Evolutionary conservation across 1,140 invertebrate species (phyloP), one percentile per base, ranked within the genome.

Genomic region (Acromyrmex heyeri): DNA sequence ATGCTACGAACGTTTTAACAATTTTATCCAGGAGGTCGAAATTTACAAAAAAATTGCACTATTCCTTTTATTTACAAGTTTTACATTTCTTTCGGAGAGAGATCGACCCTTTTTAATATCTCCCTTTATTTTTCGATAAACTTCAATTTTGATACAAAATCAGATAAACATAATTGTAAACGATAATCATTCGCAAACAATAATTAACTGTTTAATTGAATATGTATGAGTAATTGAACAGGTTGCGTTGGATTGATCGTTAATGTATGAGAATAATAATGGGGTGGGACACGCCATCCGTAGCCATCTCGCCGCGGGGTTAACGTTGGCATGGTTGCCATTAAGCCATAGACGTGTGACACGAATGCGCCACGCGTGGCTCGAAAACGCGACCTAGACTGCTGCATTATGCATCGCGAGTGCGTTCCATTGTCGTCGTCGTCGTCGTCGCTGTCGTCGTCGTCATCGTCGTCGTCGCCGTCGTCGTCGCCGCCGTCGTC

Each of bases 391-490:
- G 44, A 50, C 30, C 59, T 50, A 57, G 44, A 16, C 77, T 77
- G 65, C 44, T 89, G 87, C 87, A 89, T 89, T 88, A 88, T 88
- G 86, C 87, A 88, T 87, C 78, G 55, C 73, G 48, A 57, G 62
- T 70, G 62, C 55, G 57, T 72, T 69, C 18, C 24, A n/a, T 50
- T 38, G 38, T 8, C 65, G 65, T 14, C 38, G 38, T 24, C 65
- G 21, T 3, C 65, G 65, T 21, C 38, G 38, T 50, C 65, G 38
- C 4, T 38, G 65, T 14, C 38, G 38, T 24, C 65, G 21, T 3
- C 65, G 65, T 21, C 38, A 10, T 72, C 44, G 62, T 50, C 38
- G 38, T 50, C 65, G 38, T 8, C 65, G 38, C 7, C 34, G 34
- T 67, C 34, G 64, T 38, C 62, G 30, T 38, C 62, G 30, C 21